Evolutionary conservation across 2,888 invertebrate species (phyloP).

Genomic region (Drosophila limbata): DNA sequence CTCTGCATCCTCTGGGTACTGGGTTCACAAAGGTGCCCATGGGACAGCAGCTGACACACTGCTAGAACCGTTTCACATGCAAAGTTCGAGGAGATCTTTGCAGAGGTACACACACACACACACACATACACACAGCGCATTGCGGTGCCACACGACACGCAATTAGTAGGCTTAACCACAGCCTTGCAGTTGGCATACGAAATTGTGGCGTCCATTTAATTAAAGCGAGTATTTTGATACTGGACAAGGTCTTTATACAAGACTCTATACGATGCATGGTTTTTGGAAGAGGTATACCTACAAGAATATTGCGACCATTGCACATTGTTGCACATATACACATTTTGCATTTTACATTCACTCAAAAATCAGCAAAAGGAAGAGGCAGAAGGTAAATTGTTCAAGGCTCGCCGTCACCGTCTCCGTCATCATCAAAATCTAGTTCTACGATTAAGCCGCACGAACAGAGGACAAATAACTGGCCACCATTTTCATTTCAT

Average conservation of each 20-base stretch:
- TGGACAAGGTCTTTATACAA: neutral
- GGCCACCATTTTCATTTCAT: conserved; percentile 5
- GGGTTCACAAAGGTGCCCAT: conserved; percentile 4
- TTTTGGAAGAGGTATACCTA: neutral
- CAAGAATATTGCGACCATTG: neutral
- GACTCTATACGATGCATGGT: neutral
- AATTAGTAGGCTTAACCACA: conserved; percentile 60
- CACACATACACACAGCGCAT: conserved; percentile 10
- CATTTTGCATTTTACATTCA: neutral
- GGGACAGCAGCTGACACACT: conserved; percentile 45
- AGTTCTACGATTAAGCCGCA: conserved; percentile 60
- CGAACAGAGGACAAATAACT: conserved; percentile 49
- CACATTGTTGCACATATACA: neutral
- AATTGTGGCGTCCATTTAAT: conserved; percentile 22
- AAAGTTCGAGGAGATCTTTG: conserved; percentile 1
- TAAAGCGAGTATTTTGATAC: neutral
- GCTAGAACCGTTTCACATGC: conserved; percentile 28
- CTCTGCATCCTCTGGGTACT: neutral
- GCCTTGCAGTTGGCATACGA: conserved; percentile 23
- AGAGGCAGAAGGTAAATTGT: neutral
- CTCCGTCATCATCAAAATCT: conserved; percentile 59
- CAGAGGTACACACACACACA: too few relatives aligned
- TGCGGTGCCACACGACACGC: conserved; percentile 53
- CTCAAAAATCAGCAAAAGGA: neutral
- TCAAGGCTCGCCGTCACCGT: conserved; percentile 43